Conservation (phyloP, 1,140 invertebrate species). For the Drosophila ohnishii region DNA sequence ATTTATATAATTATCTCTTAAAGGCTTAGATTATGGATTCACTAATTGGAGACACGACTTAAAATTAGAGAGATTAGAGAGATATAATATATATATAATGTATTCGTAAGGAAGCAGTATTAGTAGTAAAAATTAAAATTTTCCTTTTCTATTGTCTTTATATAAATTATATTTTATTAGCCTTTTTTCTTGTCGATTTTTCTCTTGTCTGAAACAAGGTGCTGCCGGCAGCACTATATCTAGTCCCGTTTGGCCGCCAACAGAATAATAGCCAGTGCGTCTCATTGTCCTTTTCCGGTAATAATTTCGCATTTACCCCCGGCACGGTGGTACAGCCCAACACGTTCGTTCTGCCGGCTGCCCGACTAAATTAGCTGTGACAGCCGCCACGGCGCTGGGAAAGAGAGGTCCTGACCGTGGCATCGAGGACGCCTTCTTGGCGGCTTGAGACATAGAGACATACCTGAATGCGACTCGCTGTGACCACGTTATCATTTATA, state of each 20-base stretch:
- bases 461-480: conserved; percentile 49
- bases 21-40: too few species aligned
- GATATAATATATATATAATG: too few species aligned
- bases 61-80: too few species aligned
- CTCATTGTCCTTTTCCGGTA: conserved; percentile 74
- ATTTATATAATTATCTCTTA: not conserved
- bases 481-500: conserved; percentile 77
- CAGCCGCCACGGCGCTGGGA: conserved; percentile 30
- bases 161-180: not conserved
- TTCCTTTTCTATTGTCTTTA: not conserved
- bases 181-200: not conserved
- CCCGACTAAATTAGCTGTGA: conserved; percentile 70
- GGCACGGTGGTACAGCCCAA: conserved; percentile 53
- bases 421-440: conserved; percentile 9
- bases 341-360: conserved; percentile 62
- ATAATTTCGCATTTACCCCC: conserved; percentile 72
- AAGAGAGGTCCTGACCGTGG: conserved; percentile 4
- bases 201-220: not conserved
- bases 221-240: not conserved
- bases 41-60: too few species aligned
- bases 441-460: conserved; percentile 60
- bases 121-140: not conserved
- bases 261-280: conserved; percentile 68
- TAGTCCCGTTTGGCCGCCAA: conserved; percentile 24
- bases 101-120: not conserved